A percentile compares a stretch with the other conserved stretches of the same genome.
phyloP scores from a whole-genome alignment of 2,888 invertebrate genomes.

The Hermaeophaga mercurialis region DNA sequence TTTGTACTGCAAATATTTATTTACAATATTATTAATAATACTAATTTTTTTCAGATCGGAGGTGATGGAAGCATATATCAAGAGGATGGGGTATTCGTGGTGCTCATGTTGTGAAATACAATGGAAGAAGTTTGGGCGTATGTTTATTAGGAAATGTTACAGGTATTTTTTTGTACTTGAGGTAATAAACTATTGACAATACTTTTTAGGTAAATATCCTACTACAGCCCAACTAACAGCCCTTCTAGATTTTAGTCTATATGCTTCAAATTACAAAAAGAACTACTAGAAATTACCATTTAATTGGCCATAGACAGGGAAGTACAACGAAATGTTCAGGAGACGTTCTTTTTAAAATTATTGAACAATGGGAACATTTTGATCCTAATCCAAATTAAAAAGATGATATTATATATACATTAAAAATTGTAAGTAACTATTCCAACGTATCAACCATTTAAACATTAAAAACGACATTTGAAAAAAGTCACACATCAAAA shows the following conservation, averaged over 20 bases:
- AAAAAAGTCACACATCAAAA: no score
- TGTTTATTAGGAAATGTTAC: constrained; percentile 62
- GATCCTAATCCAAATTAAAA: constrained; percentile 18
- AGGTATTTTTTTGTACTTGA: constrained; percentile 22
- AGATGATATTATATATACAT: no score
- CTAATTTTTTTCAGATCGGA: constrained; percentile 60
- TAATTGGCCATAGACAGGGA: constrained; percentile 29
- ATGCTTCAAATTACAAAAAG: constrained; percentile 15
- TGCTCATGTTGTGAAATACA: constrained; percentile 66
- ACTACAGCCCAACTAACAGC: constrained; percentile 16
- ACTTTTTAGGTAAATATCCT: constrained; percentile 23
- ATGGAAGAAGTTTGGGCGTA: constrained; percentile 65
- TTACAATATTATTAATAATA: no score
- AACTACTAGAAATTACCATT: constrained; percentile 18
- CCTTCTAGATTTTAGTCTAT: constrained; percentile 20
- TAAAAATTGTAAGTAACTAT: no score
- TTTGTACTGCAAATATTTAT: no score
- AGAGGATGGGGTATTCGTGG: constrained; percentile 67
- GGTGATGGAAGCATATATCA: constrained; percentile 70
- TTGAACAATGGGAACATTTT: constrained; percentile 23
- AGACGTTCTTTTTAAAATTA: constrained; percentile 19
- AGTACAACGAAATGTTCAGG: constrained; percentile 28
- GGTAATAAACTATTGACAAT: no score
- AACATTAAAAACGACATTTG: no score
- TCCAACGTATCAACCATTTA: no score